phyloP scores from a whole-genome alignment of 2,888 invertebrate species.

The Leucoptera coffeella region DNA sequence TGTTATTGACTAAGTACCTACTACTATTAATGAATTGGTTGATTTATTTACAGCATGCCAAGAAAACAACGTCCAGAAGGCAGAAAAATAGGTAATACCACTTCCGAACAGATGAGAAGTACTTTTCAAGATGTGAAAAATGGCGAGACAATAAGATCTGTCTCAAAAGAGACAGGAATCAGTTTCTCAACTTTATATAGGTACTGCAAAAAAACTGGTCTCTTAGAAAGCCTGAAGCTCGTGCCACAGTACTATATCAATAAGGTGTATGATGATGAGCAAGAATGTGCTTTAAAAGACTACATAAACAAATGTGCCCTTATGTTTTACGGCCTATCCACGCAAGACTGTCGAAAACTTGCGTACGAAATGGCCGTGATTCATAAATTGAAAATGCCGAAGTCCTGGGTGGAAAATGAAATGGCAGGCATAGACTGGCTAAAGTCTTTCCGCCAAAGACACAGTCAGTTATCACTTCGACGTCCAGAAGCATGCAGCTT shows the following conservation, averaged over 20 bases:
- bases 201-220: too few species aligned
- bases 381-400: slow-evolving; percentile 3
- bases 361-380: slow-evolving; percentile 4
- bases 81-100: too few species aligned
- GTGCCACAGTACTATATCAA: background rate
- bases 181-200: too few species aligned
- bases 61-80: too few species aligned
- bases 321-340: slow-evolving; percentile 5
- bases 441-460: background rate
- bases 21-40: too few species aligned
- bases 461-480: background rate
- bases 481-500: background rate
- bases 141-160: too few species aligned
- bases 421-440: slow-evolving; percentile 1
- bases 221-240: too few species aligned
- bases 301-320: slow-evolving; percentile 4
- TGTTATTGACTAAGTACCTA: too few species aligned
- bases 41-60: too few species aligned
- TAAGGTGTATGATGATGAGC: slow-evolving; percentile 4
- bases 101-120: too few species aligned
- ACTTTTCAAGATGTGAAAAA: too few species aligned
- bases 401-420: background rate
- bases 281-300: slow-evolving; percentile 3
- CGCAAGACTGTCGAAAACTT: slow-evolving; percentile 3
- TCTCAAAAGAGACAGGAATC: too few species aligned